These are phyloP conservation scores for Ericerus pela DNA, from an alignment of 1,140 invertebrate genomes.

Conservation along the genomic window DNA sequence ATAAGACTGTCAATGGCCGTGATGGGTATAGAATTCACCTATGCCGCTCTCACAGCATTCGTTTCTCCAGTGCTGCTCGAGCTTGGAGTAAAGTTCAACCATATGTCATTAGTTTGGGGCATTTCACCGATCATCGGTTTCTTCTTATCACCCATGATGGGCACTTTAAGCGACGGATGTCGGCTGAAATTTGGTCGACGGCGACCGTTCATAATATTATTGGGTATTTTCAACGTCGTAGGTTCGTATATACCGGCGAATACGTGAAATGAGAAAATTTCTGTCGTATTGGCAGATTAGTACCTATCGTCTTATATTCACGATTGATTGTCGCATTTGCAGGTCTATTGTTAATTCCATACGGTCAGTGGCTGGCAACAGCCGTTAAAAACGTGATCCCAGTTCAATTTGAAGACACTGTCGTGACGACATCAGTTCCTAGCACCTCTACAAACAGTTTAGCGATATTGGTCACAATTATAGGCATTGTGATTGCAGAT, in stretches of 20 bases:
- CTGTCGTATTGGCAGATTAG: not conserved
- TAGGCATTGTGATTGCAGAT: conserved; percentile 85
- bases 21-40: conserved; percentile 95
- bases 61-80: conserved; percentile 86
- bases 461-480: conserved; percentile 68
- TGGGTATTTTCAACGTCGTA: conserved; percentile 37
- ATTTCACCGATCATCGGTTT: conserved; percentile 81
- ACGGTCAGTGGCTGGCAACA: conserved; percentile 70
- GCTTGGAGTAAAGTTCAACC: conserved; percentile 75
- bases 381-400: conserved; percentile 43
- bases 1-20: conserved; percentile 80
- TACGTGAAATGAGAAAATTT: no score
- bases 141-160: conserved; percentile 80
- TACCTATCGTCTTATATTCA: not conserved
- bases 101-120: conserved; percentile 95
- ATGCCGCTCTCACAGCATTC: conserved; percentile 92
- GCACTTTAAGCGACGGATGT: conserved; percentile 83
- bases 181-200: conserved; percentile 60
- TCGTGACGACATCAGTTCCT: not conserved
- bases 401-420: conserved; percentile 41
- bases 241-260: no score
- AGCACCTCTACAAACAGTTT: no score
- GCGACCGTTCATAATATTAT: conserved; percentile 76
- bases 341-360: conserved; percentile 74
- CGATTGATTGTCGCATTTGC: conserved; percentile 20